Evolutionary conservation across 2,888 invertebrate species (phyloP), one percentile per base, ranked within the genome.

Genomic region (Stenolophus ochropezus): DNA sequence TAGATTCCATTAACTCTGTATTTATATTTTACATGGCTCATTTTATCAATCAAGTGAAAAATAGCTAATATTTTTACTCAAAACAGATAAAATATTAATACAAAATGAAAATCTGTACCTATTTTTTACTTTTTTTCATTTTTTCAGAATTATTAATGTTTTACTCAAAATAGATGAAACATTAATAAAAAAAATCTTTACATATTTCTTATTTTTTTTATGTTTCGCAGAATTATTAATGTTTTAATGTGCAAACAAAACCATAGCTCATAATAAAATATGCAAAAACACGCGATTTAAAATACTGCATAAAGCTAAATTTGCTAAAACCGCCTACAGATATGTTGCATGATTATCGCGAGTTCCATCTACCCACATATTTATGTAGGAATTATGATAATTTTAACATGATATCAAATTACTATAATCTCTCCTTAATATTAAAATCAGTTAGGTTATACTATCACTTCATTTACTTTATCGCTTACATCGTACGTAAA

Each of bases 381-480:
- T 56, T 20, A 56, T 21, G 56, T 21, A 56, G 11, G 20, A 21
- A 56, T 56, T 21, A 21, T 20, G 56, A 56, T 56, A 56, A 56
- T 56, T 21, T 18, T 20, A 21, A 20, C 56, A 21, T 56, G 6
- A 56, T 16, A 6, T 56, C 56, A 56, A 56, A 56, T 56, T 21
- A 56, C 56, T 56, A 18, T 56, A 56, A 56, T 56, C 56, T 20
- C 56, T 8, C 8, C 14, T 56, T 11, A 56, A 56, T 56, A 56
- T 56, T 42, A 56, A 56, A 56, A 56, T 56, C 20, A 56, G 56
- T 18, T 56, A 20, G 20, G 20, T 16, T 21, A 20, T 18, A 56
- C 20, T 56, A 56, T 56, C 56, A 56, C 56, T 21, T 20, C 56
- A 56, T 56, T 21, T 21, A 5, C 11, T 56, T 56, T 20, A 56